Conservation (phyloP, 2,113 vertebrate genomes). For the Isurus oxyrinchus region DNA sequence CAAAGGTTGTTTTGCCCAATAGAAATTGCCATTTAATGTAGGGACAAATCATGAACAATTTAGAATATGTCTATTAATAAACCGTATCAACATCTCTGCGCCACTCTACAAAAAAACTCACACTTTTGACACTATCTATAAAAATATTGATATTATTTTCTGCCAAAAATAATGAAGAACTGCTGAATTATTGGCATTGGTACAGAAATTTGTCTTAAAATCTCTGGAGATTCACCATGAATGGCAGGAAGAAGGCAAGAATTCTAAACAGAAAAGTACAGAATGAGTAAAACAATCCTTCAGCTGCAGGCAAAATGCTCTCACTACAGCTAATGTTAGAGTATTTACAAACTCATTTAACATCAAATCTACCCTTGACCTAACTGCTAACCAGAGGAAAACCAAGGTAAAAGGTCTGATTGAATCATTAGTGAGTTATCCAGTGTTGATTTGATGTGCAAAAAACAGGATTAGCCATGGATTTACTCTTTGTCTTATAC, state of each 20-base stretch:
- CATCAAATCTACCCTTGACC: neutral
- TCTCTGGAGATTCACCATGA: conserved; percentile 11
- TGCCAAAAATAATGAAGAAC: conserved; percentile 10
- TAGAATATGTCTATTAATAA: neutral
- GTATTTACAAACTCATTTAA: neutral
- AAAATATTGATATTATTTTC: neutral
- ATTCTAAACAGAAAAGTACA: neutral
- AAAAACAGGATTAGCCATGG: neutral
- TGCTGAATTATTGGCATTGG: neutral
- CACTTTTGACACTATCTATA: neutral
- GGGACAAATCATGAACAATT: neutral
- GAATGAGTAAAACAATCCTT: neutral
- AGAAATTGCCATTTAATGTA: neutral
- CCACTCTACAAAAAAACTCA: neutral
- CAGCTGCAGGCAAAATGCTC: neutral
- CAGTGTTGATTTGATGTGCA: neutral
- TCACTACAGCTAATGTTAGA: neutral
- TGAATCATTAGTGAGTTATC: neutral
- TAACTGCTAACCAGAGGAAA: neutral
- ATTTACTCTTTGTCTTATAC: neutral
- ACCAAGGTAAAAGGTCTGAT: neutral
- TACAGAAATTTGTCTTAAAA: neutral
- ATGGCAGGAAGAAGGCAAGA: neutral
- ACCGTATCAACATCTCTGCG: neutral
- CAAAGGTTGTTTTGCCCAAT: neutral